Conservation (phyloP, 2,888 invertebrate species). For the Lordiphosa fenestrarum region DNA sequence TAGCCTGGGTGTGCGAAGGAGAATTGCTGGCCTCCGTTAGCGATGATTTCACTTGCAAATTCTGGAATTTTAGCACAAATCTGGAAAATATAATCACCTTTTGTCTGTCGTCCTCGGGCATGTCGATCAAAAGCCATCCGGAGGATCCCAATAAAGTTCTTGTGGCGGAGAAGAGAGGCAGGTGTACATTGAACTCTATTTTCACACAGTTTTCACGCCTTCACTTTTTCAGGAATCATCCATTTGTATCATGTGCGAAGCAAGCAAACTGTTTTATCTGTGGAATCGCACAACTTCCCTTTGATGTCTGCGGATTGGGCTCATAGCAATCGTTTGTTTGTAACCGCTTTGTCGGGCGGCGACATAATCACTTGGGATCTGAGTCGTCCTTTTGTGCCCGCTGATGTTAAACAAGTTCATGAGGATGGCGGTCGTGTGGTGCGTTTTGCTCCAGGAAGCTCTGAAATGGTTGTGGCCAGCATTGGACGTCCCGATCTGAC, state of each 20-base stretch:
- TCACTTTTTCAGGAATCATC: conserved; percentile 81
- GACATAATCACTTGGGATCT: conserved; percentile 87
- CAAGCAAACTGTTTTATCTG: conserved; percentile 85
- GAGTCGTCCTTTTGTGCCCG: conserved; percentile 83
- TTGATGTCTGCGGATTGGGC: conserved; percentile 87
- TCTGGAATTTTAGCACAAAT: conserved; percentile 83
- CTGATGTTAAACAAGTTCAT: conserved; percentile 83
- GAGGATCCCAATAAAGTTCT: conserved; percentile 86
- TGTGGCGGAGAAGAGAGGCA: conserved; percentile 86
- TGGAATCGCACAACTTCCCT: conserved; percentile 84
- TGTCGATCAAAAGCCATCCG: conserved; percentile 85
- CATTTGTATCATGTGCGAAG: conserved; percentile 87
- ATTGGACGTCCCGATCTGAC: conserved; percentile 85
- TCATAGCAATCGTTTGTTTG: conserved; percentile 82
- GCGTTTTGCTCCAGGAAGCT: conserved; percentile 83
- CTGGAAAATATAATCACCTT: conserved; percentile 83
- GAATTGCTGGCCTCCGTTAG: conserved; percentile 87
- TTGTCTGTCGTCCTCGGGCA: conserved; percentile 85
- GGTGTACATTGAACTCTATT: background rate
- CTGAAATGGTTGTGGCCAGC: conserved; percentile 85
- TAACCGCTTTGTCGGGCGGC: conserved; percentile 85
- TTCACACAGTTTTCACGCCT: background rate
- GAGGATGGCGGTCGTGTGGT: conserved; percentile 84
- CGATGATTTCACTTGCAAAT: conserved; percentile 87
- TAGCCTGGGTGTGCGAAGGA: conserved; percentile 86